A percentile compares a stretch with the other conserved stretches of the same genome.
Conservation (phyloP, 2,888 invertebrate species). For the Campopleginae sp. region DNA sequence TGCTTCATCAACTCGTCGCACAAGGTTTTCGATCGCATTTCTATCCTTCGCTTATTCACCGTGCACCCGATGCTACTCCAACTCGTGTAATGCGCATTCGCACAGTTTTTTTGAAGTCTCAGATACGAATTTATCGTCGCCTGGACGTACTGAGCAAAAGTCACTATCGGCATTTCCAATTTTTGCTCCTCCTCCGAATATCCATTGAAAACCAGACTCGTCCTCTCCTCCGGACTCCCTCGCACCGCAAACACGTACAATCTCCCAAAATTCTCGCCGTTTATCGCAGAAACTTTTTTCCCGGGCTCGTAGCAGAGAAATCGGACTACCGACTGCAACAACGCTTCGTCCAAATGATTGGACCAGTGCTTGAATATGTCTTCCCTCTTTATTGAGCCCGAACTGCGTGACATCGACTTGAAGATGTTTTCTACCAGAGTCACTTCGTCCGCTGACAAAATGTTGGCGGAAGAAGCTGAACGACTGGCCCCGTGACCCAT, state of each 20-base stretch:
- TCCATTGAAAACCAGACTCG: slow-evolving; percentile 79
- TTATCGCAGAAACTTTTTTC: slow-evolving; percentile 79
- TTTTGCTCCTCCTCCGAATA: slow-evolving; percentile 80
- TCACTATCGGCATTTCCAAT: slow-evolving; percentile 76
- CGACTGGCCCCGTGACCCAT: slow-evolving; percentile 83
- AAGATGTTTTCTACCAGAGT: slow-evolving; percentile 82
- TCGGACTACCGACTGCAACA: slow-evolving; percentile 81
- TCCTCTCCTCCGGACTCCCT: slow-evolving; percentile 80
- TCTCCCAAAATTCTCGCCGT: slow-evolving; percentile 82
- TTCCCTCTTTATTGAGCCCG: slow-evolving; percentile 83
- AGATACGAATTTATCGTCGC: slow-evolving; percentile 91
- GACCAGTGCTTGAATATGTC: slow-evolving; percentile 84
- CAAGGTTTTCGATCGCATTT: slow-evolving; percentile 86
- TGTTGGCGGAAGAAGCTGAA: slow-evolving; percentile 80
- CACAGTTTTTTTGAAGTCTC: slow-evolving; percentile 87
- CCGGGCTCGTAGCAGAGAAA: slow-evolving; percentile 83
- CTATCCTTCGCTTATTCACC: slow-evolving; percentile 86
- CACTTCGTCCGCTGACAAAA: slow-evolving; percentile 81
- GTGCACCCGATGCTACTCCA: slow-evolving; percentile 88
- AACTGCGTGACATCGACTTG: slow-evolving; percentile 83
- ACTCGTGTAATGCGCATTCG: slow-evolving; percentile 85
- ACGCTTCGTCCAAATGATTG: slow-evolving; percentile 79
- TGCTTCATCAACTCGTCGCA: slow-evolving; percentile 85
- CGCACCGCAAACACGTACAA: slow-evolving; percentile 81
- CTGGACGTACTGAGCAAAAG: slow-evolving; percentile 88